These are phyloP conservation scores for Mormyrus hasselquistii DNA, from an alignment of 2,797 vertebrate species.

Conservation along the genomic window DNA sequence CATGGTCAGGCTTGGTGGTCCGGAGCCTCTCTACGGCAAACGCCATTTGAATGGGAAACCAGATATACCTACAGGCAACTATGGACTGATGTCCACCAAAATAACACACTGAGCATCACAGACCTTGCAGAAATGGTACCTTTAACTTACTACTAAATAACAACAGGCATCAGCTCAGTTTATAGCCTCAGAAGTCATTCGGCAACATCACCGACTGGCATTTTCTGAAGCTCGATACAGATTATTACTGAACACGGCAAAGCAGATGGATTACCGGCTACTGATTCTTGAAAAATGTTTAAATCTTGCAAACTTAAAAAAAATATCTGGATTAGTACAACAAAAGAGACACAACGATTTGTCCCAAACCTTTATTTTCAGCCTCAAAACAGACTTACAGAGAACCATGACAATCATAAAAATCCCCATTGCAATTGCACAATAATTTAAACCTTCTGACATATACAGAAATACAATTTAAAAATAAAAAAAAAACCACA, in stretches of 20 bases:
- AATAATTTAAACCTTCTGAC: constrained; percentile 54
- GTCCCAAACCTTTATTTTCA: constrained; percentile 64
- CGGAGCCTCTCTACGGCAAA: not conserved
- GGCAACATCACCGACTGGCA: not conserved
- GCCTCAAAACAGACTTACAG: constrained; percentile 55
- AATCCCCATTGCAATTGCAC: constrained; percentile 42
- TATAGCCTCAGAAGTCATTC: not conserved
- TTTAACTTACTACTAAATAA: too few species aligned
- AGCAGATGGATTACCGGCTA: not conserved
- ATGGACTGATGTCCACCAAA: not conserved
- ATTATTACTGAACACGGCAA: not conserved
- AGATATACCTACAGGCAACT: not conserved
- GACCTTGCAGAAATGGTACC: not conserved
- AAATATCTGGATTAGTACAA: not conserved
- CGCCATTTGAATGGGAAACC: not conserved
- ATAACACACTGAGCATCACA: not conserved
- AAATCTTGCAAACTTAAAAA: not conserved
- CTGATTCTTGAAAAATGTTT: not conserved
- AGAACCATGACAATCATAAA: constrained; percentile 43
- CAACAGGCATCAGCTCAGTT: not conserved
- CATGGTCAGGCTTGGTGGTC: not conserved
- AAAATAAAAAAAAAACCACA: constrained; percentile 26
- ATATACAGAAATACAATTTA: constrained; percentile 38
- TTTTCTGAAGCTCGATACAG: not conserved
- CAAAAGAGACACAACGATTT: constrained; percentile 26